phyloP scores from a whole-genome alignment of 2,888 invertebrate species.

The Oscheius sp. region DNA sequence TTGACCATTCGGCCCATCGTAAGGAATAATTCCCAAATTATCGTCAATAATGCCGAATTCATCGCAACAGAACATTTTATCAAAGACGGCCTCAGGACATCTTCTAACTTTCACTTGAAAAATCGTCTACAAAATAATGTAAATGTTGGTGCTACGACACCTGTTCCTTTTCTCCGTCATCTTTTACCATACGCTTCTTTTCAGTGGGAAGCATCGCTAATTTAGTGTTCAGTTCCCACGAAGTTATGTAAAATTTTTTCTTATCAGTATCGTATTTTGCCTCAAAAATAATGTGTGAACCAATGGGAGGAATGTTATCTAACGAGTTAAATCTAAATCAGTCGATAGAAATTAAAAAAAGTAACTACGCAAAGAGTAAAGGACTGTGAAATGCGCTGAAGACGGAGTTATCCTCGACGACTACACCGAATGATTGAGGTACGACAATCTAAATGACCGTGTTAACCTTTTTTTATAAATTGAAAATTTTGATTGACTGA shows the following conservation, averaged over 20 bases:
- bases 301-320: background rate
- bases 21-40: background rate
- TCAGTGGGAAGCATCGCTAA: background rate
- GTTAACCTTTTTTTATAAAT: background rate
- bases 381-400: slow-evolving; percentile 1
- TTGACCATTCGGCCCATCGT: background rate
- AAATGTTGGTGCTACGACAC: background rate
- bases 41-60: slow-evolving; percentile 20
- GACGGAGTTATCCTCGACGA: background rate
- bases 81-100: background rate
- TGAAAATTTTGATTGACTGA: no score
- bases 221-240: background rate
- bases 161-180: background rate
- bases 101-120: background rate
- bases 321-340: background rate
- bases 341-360: background rate
- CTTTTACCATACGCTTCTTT: background rate
- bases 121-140: background rate
- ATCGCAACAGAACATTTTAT: background rate
- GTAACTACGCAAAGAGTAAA: background rate
- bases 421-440: background rate
- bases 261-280: background rate
- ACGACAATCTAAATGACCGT: background rate
- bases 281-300: background rate
- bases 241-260: background rate